Evolutionary conservation across 2,113 vertebrate species (phyloP).

Genomic region (Amblyornis subalaris): DNA sequence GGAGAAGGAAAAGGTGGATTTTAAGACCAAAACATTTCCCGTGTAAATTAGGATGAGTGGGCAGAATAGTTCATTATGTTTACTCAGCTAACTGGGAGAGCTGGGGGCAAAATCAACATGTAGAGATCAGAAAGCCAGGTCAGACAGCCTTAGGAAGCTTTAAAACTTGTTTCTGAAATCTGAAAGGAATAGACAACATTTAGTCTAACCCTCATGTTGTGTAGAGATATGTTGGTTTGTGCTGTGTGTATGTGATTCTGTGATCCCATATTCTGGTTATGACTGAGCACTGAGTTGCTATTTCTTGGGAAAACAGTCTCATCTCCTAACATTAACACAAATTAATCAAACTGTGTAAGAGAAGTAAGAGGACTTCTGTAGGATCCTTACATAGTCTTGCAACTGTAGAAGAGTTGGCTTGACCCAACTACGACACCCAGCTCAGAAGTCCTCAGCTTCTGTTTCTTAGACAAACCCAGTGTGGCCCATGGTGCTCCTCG

Average conservation of each 20-base stretch:
- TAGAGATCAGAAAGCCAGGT: not conserved
- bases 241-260: not conserved
- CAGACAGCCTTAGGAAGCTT: not conserved
- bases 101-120: not conserved
- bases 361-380: not conserved
- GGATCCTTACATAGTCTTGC: not conserved
- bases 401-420: not conserved
- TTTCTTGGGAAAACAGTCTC: not conserved
- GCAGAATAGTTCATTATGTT: not conserved
- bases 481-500: accelerated
- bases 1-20: not conserved
- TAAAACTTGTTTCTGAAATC: not conserved
- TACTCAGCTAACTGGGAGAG: not conserved
- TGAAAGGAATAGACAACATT: not conserved
- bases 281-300: accelerated
- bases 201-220: not conserved
- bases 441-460: not conserved
- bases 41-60: not conserved
- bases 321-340: not conserved
- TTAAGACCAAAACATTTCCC: not conserved
- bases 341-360: not conserved
- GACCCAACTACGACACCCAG: not conserved
- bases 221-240: not conserved
- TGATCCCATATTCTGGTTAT: not conserved
- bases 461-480: accelerated